phyloP scores from a whole-genome alignment of 2,797 vertebrate genomes.

The Falco cherrug region DNA sequence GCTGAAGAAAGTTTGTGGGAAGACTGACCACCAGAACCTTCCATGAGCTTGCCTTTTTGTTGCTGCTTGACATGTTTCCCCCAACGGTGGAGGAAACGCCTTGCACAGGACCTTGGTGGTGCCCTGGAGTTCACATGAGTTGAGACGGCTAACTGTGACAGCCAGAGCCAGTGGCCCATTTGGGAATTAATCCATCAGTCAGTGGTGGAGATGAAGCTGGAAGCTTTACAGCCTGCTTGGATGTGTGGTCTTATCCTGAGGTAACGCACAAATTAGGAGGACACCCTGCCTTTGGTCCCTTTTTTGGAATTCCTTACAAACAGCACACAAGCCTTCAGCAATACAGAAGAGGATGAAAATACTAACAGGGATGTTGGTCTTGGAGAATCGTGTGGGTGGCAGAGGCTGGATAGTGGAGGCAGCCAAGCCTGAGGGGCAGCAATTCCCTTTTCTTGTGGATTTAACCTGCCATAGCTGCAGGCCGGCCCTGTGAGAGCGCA shows the following conservation, averaged over 20 bases:
- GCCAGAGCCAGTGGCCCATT: background rate
- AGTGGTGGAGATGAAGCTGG: background rate
- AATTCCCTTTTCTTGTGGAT: background rate
- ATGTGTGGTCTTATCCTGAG: background rate
- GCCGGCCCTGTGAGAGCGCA: background rate
- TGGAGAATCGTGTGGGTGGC: background rate
- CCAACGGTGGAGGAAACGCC: background rate
- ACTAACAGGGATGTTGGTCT: background rate
- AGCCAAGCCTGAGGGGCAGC: slow-evolving; percentile 19
- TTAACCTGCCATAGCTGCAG: background rate
- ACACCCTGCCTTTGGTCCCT: background rate
- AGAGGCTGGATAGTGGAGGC: background rate
- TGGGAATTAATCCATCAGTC: background rate
- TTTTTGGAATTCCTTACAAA: background rate
- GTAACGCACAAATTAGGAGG: background rate
- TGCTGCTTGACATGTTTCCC: background rate
- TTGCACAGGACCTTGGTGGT: background rate
- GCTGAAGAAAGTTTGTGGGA: background rate
- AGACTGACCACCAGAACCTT: background rate
- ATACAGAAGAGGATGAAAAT: background rate
- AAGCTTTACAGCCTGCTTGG: background rate
- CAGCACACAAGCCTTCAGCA: background rate
- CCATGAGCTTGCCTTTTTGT: background rate
- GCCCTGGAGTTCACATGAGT: background rate
- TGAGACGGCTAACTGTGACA: background rate